These are phyloP conservation scores for Piscicola geometra DNA, from an alignment of 2,888 invertebrate species.

Conservation along the genomic window DNA sequence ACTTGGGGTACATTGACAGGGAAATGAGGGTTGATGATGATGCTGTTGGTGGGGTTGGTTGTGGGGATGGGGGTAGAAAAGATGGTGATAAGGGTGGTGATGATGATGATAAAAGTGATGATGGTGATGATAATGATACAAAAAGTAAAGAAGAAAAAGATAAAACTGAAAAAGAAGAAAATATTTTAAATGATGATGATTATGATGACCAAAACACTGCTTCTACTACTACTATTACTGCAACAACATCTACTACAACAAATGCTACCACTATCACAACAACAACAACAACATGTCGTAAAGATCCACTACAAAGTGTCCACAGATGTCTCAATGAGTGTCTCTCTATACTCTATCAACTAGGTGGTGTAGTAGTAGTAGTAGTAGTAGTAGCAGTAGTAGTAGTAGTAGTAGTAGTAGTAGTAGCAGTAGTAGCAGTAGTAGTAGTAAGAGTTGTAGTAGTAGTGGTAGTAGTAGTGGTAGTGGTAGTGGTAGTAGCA, in stretches of 20 bases:
- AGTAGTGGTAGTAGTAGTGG: neutral
- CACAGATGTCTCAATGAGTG: neutral
- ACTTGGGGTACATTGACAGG: neutral
- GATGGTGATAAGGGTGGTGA: neutral
- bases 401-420: conserved; percentile 6
- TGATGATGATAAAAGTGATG: neutral
- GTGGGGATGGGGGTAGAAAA: neutral
- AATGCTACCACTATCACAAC: neutral
- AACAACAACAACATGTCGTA: neutral
- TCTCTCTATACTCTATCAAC: neutral
- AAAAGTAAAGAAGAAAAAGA: neutral
- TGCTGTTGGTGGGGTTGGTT: neutral
- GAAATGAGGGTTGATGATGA: neutral
- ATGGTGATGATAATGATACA: neutral
- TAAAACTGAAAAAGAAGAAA: neutral
- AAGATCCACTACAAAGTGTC: conserved; percentile 1
- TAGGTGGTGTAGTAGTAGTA: neutral
- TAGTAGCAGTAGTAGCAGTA: conserved; percentile 14
- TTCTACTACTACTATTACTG: neutral
- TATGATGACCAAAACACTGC: neutral
- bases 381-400: conserved; percentile 2
- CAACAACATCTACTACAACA: neutral
- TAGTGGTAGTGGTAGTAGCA: neutral
- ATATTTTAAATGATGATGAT: neutral
- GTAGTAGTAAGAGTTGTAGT: no score